Evolutionary conservation across 2,888 invertebrate species (phyloP).

Genomic region (Tetrapedia diversipes): DNA sequence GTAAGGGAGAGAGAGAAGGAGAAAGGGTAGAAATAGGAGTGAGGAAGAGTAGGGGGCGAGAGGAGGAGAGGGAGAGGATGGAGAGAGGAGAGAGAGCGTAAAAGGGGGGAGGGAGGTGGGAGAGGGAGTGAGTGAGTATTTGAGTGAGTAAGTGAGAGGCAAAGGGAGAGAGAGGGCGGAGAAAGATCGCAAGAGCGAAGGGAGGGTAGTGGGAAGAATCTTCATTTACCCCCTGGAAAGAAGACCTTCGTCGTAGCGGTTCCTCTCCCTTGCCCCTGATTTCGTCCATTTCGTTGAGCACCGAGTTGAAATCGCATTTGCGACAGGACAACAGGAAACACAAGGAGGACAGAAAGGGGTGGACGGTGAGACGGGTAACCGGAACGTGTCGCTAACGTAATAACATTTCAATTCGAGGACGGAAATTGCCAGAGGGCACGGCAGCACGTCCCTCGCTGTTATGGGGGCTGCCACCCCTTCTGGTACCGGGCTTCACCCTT

Average conservation of each 20-base stretch:
- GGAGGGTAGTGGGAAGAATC: too few relatives aligned
- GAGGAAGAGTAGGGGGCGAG: too few relatives aligned
- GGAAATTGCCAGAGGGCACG: slow-evolving; percentile 79
- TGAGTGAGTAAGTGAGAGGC: too few relatives aligned
- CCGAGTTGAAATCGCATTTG: slow-evolving; percentile 60
- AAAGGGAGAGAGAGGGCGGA: too few relatives aligned
- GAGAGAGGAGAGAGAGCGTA: too few relatives aligned
- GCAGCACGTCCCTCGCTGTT: slow-evolving; percentile 65
- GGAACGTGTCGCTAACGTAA: slow-evolving; percentile 79
- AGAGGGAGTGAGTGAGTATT: too few relatives aligned
- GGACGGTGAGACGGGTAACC: slow-evolving; percentile 52
- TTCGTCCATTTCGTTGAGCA: slow-evolving; percentile 35
- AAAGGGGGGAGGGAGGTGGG: too few relatives aligned
- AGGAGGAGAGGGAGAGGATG: too few relatives aligned
- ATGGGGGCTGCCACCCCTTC: slow-evolving; percentile 58
- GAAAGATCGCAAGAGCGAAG: too few relatives aligned
- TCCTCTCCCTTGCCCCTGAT: slow-evolving; percentile 16
- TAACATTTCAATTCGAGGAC: slow-evolving; percentile 81
- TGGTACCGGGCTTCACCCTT: slow-evolving; percentile 29
- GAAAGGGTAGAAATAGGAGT: too few relatives aligned
- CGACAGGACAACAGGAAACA: slow-evolving; percentile 54
- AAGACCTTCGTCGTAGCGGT: slow-evolving; percentile 19
- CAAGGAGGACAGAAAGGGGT: slow-evolving; percentile 23
- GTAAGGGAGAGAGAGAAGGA: too few relatives aligned
- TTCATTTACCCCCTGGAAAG: slow-evolving; percentile 9